A percentile compares a stretch with the other conserved stretches of the same genome.
Evolutionary conservation across 2,888 invertebrate genomes (phyloP).

Genomic region (Aplocera efformata): DNA sequence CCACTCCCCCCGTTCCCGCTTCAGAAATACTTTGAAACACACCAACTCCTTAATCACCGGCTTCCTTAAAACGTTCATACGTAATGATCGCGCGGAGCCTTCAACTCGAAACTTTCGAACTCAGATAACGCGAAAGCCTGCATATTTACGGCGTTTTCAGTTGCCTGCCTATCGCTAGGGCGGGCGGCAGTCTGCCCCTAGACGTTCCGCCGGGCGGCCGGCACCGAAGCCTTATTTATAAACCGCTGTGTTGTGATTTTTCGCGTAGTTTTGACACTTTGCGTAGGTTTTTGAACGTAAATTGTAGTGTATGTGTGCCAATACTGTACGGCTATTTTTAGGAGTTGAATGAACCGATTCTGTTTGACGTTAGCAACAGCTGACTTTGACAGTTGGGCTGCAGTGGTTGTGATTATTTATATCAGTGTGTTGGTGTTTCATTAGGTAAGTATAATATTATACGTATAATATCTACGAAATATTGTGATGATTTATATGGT

Average conservation of each 20-base stretch:
- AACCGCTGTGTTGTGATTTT: conserved; percentile 33
- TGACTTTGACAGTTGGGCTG: conserved; percentile 38
- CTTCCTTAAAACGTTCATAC: conserved; percentile 15
- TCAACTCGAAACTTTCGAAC: conserved; percentile 25
- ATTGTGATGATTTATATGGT: too few relatives aligned
- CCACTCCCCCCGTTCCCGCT: too few relatives aligned
- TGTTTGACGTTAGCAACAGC: conserved; percentile 32
- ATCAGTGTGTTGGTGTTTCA: conserved; percentile 18
- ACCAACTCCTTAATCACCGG: conserved; percentile 9
- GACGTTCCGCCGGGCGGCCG: conserved; percentile 54
- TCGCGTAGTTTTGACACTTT: conserved; percentile 9
- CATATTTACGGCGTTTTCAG: conserved; percentile 37
- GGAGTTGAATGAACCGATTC: conserved; percentile 33
- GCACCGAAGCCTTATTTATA: conserved; percentile 37
- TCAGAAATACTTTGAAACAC: not conserved
- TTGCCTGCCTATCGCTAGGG: conserved; percentile 30
- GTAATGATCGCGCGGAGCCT: conserved; percentile 18
- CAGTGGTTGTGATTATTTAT: conserved; percentile 29
- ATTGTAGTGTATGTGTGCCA: conserved; percentile 12
- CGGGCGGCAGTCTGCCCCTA: conserved; percentile 60
- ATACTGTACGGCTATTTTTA: conserved; percentile 27
- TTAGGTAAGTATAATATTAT: conserved; percentile 10
- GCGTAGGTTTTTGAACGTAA: conserved; percentile 16
- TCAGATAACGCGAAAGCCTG: conserved; percentile 28
- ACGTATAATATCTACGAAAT: too few relatives aligned